Evolutionary conservation across 2,113 vertebrate genomes (phyloP).

Genomic region (Anarrhichthys ocellatus): DNA sequence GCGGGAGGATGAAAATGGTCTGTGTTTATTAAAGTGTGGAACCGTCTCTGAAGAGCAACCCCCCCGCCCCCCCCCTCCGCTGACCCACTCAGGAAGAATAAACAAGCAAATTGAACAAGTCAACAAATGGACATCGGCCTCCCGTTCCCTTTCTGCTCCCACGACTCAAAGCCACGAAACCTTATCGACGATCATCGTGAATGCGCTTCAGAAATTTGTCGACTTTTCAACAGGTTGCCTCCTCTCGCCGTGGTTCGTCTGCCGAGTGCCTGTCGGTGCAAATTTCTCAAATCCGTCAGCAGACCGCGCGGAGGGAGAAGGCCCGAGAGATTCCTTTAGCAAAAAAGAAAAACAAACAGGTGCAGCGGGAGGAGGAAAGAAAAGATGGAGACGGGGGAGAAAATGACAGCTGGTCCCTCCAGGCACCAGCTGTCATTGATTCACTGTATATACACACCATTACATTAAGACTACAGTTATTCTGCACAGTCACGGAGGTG

Average conservation of each 20-base stretch:
- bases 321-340: conserved; percentile 16
- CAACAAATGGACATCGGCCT: conserved; percentile 65
- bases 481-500: not conserved
- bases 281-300: conserved; percentile 52
- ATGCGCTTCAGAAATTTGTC: conserved; percentile 8
- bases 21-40: conserved; percentile 64
- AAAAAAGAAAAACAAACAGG: conserved; percentile 46
- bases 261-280: conserved; percentile 48
- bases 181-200: conserved; percentile 21
- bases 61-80: not conserved
- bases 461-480: not conserved
- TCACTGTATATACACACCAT: not conserved
- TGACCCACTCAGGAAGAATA: conserved; percentile 60
- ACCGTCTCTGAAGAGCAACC: conserved; percentile 23
- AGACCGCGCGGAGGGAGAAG: conserved; percentile 38
- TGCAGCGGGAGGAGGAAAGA: conserved; percentile 13
- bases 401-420: conserved; percentile 3
- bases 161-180: conserved; percentile 20
- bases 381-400: conserved; percentile 1
- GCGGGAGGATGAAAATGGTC: conserved; percentile 65
- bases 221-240: conserved; percentile 49
- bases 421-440: conserved; percentile 21
- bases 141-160: not conserved
- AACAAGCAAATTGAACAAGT: conserved; percentile 70
- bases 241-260: conserved; percentile 25